A percentile compares a stretch with the other conserved stretches of the same genome.
These are phyloP conservation scores for Cyprinella venusta DNA, from an alignment of 2,797 vertebrate genomes.

Conservation along the genomic window DNA sequence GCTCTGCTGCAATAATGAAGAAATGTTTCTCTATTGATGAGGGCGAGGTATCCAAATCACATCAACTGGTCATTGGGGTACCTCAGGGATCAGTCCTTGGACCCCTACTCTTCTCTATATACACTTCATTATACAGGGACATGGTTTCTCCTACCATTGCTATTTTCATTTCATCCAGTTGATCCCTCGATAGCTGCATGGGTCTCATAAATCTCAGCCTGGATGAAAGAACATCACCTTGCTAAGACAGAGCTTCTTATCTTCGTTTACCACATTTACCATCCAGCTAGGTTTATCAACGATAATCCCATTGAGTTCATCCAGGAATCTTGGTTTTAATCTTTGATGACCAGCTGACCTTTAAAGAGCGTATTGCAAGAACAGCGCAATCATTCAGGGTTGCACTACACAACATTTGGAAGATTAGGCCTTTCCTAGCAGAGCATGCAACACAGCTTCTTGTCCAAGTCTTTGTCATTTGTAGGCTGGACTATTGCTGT, in stretches of 20 bases:
- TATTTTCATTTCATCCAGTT: not conserved
- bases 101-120: not conserved
- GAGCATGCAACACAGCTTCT: not conserved
- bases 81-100: not conserved
- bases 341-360: not conserved
- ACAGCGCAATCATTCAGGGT: not conserved
- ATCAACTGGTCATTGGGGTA: not conserved
- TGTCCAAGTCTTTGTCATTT: not conserved
- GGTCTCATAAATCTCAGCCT: not conserved
- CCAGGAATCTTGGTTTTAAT: not conserved
- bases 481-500: not conserved
- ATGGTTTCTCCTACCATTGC: not conserved
- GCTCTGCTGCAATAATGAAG: not conserved
- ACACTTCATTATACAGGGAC: not conserved
- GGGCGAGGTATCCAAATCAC: not conserved
- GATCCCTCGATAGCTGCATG: not conserved
- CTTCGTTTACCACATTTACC: not conserved
- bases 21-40: constrained; percentile 9
- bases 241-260: not conserved
- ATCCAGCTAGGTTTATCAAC: not conserved
- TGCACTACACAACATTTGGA: not conserved
- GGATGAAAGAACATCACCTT: constrained; percentile 1
- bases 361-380: not conserved
- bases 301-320: not conserved
- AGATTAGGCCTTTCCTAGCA: not conserved